A percentile compares a stretch with the other conserved stretches of the same genome.
Conservation (phyloP, 2,888 invertebrate species). For the Spodoptera picta region DNA sequence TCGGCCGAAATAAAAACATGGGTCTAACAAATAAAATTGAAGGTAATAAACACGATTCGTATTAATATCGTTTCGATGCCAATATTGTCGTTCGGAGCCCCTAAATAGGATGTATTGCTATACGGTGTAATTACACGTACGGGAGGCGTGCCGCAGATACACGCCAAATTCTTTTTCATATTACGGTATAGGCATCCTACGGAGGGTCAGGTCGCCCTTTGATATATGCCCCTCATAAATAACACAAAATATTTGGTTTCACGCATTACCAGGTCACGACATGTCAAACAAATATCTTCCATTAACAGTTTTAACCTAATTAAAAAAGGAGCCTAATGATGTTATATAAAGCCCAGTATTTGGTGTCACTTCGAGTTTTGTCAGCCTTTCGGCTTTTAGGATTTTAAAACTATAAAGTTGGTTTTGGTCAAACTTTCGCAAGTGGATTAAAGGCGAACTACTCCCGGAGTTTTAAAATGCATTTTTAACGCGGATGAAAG, state of each 20-base stretch:
- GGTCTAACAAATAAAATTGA: constrained; percentile 28
- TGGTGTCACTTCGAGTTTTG: constrained; percentile 37
- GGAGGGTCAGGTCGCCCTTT: constrained; percentile 45
- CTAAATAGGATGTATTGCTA: constrained; percentile 43
- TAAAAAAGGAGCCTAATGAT: constrained; percentile 42
- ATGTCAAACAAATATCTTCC: constrained; percentile 58
- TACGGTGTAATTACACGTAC: constrained; percentile 48
- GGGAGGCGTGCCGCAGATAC: constrained; percentile 31
- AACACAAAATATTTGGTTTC: constrained; percentile 57
- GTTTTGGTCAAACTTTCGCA: constrained; percentile 66
- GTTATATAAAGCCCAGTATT: constrained; percentile 13
- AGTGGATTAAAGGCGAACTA: constrained; percentile 76
- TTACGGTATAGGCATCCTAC: constrained; percentile 33
- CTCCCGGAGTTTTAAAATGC: constrained; percentile 70
- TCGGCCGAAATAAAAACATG: constrained; percentile 15
- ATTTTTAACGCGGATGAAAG: constrained; percentile 67
- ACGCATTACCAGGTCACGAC: constrained; percentile 57
- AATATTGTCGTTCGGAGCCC: constrained; percentile 25
- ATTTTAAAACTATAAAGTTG: constrained; percentile 69
- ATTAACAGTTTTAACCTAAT: constrained; percentile 70
- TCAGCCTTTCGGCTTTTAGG: constrained; percentile 66
- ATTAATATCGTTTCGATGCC: constrained; percentile 37
- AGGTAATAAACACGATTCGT: constrained; percentile 38
- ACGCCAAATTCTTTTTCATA: constrained; percentile 44
- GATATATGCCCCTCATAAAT: constrained; percentile 60